These are phyloP conservation scores for Callaeas wilsoni DNA, from an alignment of 2,113 vertebrate species.

Conservation along the genomic window DNA sequence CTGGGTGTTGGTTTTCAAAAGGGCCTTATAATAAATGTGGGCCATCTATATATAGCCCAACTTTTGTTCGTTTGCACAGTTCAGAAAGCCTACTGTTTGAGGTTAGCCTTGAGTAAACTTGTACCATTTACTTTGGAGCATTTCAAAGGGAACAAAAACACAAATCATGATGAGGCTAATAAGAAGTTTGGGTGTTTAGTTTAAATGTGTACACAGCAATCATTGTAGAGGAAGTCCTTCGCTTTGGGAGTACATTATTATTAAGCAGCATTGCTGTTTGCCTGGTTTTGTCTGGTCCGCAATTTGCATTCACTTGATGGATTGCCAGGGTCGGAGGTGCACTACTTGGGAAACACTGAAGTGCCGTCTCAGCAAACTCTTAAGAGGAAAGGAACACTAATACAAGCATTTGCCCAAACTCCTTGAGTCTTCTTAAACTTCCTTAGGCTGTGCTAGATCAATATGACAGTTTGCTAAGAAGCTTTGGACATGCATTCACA, in stretches of 20 bases:
- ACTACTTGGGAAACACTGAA: constrained; percentile 79
- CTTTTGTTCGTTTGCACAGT: constrained; percentile 39
- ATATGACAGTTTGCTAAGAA: constrained; percentile 74
- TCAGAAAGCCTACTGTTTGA: constrained; percentile 68
- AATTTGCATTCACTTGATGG: constrained; percentile 82
- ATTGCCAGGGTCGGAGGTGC: constrained; percentile 81
- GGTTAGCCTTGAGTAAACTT: constrained; percentile 75
- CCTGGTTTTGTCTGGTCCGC: constrained; percentile 79
- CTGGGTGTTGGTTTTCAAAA: constrained; percentile 61
- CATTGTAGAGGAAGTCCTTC: constrained; percentile 71
- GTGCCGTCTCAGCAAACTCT: constrained; percentile 80
- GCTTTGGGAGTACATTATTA: constrained; percentile 72
- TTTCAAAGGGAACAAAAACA: constrained; percentile 73
- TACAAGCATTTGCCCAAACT: constrained; percentile 75
- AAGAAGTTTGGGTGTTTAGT: constrained; percentile 73
- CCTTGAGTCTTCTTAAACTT: constrained; percentile 69
- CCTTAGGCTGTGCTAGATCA: constrained; percentile 73
- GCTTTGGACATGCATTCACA: constrained; percentile 66
- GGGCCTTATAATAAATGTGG: constrained; percentile 40
- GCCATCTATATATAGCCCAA: constrained; percentile 35
- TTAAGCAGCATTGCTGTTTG: constrained; percentile 78
- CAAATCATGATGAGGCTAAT: constrained; percentile 69
- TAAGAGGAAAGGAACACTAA: constrained; percentile 72
- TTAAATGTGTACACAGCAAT: constrained; percentile 76
- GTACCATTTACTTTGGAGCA: constrained; percentile 69